These are phyloP conservation scores for Chymomyza caudatula DNA, from an alignment of 2,888 invertebrate species.

Conservation along the genomic window DNA sequence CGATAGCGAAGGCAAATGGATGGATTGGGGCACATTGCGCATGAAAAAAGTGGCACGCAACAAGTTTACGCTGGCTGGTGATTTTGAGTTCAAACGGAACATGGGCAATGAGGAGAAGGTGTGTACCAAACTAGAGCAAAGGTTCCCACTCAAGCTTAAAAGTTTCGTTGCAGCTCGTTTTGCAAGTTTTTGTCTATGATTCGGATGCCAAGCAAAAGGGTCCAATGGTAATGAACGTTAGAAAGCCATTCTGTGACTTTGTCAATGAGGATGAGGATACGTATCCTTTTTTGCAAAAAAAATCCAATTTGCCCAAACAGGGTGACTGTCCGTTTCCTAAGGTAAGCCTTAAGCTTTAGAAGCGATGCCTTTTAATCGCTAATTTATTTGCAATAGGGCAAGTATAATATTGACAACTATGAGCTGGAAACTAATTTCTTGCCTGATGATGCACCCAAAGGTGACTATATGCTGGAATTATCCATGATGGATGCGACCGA, in stretches of 20 bases:
- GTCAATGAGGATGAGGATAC: slow-evolving; percentile 53
- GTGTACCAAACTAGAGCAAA: not conserved
- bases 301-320: slow-evolving; percentile 57
- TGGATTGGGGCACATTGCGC: slow-evolving; percentile 66
- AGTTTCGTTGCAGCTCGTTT: slow-evolving; percentile 35
- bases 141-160: no score
- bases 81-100: slow-evolving; percentile 55
- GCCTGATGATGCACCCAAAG: slow-evolving; percentile 54
- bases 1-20: slow-evolving; percentile 52
- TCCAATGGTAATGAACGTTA: slow-evolving; percentile 46
- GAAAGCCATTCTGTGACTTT: slow-evolving; percentile 59
- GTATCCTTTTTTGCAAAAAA: slow-evolving; percentile 53
- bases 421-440: slow-evolving; percentile 59
- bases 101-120: slow-evolving; percentile 62
- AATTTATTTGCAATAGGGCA: slow-evolving; percentile 32
- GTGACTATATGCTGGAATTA: slow-evolving; percentile 59
- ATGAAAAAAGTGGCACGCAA: slow-evolving; percentile 63
- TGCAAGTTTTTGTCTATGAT: slow-evolving; percentile 55
- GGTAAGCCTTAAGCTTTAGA: slow-evolving; percentile 15
- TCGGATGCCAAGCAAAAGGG: slow-evolving; percentile 38
- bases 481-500: slow-evolving; percentile 42
- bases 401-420: slow-evolving; percentile 57
- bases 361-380: not conserved
- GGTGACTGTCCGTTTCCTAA: slow-evolving; percentile 63
- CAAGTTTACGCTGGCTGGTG: slow-evolving; percentile 55